phyloP scores from a whole-genome alignment of 2,888 invertebrate genomes.

The Caradrina kadenii region DNA sequence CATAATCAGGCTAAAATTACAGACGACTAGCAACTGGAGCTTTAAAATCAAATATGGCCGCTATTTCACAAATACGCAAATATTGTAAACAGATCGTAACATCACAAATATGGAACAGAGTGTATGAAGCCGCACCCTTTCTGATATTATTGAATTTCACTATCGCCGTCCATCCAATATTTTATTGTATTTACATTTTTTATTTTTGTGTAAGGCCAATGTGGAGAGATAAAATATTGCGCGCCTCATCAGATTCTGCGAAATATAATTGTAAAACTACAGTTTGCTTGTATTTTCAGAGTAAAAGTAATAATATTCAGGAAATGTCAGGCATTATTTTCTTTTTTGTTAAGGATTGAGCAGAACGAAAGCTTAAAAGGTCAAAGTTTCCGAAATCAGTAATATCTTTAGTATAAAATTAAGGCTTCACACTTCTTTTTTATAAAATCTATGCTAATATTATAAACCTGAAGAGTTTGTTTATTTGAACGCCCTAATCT shows the following conservation, averaged over 20 bases:
- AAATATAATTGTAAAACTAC: neutral
- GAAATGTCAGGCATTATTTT: too few species aligned
- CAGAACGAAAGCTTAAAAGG: too few species aligned
- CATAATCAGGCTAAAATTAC: constrained; percentile 7
- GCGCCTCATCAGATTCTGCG: constrained; percentile 3
- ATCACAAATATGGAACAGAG: constrained; percentile 29
- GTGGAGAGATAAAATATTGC: constrained; percentile 7
- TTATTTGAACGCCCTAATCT: too few species aligned
- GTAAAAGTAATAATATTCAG: too few species aligned
- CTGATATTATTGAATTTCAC: constrained; percentile 49
- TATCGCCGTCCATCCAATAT: constrained; percentile 23
- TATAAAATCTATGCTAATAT: too few species aligned
- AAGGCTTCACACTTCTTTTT: too few species aligned
- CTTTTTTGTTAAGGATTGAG: too few species aligned
- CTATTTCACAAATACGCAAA: constrained; percentile 25
- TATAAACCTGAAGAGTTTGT: too few species aligned
- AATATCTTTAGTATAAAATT: too few species aligned
- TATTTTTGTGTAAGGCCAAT: constrained; percentile 19
- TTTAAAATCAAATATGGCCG: constrained; percentile 27
- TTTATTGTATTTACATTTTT: constrained; percentile 38
- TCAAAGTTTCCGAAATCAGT: too few species aligned
- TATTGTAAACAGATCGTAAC: constrained; percentile 38
- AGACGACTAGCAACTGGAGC: neutral
- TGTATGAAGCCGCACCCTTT: constrained; percentile 35
- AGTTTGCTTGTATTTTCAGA: too few species aligned